Evolutionary conservation across 1,140 invertebrate species (phyloP), one percentile per base, ranked within the genome.

Genomic region (Cotesia typhae): DNA sequence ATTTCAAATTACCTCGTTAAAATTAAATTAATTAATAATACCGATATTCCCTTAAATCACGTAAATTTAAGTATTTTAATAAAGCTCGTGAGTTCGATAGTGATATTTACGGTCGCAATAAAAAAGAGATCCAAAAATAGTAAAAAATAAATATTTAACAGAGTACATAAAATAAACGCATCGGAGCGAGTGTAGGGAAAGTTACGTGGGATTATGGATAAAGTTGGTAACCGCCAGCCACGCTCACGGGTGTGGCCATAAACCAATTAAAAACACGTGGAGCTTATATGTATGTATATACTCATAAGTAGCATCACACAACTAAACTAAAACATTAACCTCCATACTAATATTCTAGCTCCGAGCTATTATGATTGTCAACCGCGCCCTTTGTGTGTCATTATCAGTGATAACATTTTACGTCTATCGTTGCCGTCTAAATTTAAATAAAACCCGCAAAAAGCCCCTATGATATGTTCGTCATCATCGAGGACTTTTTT

Each of bases 231-330:
- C 57, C 57, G 57, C 57, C 6, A 59, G 17, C 57, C 57, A 20
- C 41, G 6, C 41, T 7, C 57, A 20, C 57, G 57, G 57, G 57
- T 59, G 57, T 59, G 57, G 57, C 57, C 57, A 20, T 59, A 59
- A 59, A 59, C 57, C 20, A 59, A 59, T 59, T 59, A 59, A 59
- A 59, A 59, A 59, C 57, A 59, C 57, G 57, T 20, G 57, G 14
- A 20, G 57, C 17, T 20, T 14, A 14, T 59, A 59, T 59, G 6
- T 20, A 2, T 59, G 6, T 59, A 0, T 6, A 14, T 59, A 59
- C 28, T 20, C 57, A 9, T 17, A 20, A 20, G 4, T 20, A 59
- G 4, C 17, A 9, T 41, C 0, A 41, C 41, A 41, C 41, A 41
- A 41, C 41, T 41, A 41, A 41, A 41, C 41, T 41, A 41, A 41